Base-by-base conservation (phyloP, 2,113 vertebrate species). In the Struthio camelus region DNA sequence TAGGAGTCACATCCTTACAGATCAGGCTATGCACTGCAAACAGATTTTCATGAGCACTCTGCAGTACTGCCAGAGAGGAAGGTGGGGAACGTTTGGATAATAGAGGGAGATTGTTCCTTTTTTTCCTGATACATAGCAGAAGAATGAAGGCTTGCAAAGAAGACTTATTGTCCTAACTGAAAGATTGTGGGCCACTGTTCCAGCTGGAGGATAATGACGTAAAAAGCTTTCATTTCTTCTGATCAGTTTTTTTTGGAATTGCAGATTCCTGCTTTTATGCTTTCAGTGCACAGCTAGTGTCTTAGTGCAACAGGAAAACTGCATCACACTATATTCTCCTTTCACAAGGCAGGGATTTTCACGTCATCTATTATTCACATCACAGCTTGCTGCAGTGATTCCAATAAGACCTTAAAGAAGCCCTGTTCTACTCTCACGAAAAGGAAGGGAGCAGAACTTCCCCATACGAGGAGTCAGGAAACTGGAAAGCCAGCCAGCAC, bases 361-460 rank as follows among this genome's bases (percentile, higher is more conserved):
- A 6, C 64, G 77, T 91, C 50, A 89, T 89, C 66, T 77, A 62
- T 92, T 95, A 93, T 92, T 96, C 95, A 94, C 83, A 70, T 91
- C 93, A 90, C 85, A 95, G 82, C 67, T 36, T 83, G 87, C 93
- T 89, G 62, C 54, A 36, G 95, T 8, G 53, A 61, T 95, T 94
- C 80, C 88, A 73, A 56, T 77, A 93, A 85, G 64, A 48, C 67
- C 51, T 87, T 78, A 65, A 18, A 95, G 66, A 34, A 96, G 70
- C 64, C 38, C 54, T 10, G 30, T 69, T 36, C 69, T 73, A 42
- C 82, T 76, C 67, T 88, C 71, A 91, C 34, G 34, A 82, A 76
- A n/a, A 65, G 28, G 75, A 90, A 94, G 20, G 50, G 62, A 95
- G 56, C 42, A 64, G 2, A 12, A 38, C 58, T 94, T 92, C 61